Conservation (phyloP, 2,888 invertebrate species). For the Polyommatus iphigenia region DNA sequence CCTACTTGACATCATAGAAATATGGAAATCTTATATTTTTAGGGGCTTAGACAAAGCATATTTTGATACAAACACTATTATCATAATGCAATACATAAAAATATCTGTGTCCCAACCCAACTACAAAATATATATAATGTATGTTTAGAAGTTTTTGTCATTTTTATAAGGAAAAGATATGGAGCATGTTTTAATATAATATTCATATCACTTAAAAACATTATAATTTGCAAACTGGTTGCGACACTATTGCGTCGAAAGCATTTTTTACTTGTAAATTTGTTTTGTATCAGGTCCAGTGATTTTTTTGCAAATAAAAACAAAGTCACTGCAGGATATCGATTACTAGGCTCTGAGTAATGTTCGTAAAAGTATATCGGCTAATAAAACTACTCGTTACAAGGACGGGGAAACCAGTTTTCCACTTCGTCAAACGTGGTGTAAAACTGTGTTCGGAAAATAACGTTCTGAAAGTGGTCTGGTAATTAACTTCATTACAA, state of each 20-base stretch:
- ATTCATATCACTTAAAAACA: background rate
- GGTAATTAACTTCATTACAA: background rate
- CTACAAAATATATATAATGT: background rate
- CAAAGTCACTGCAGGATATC: background rate
- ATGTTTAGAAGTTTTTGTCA: background rate
- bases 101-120: background rate
- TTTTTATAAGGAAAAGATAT: background rate
- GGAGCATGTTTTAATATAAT: background rate
- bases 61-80: too few relatives aligned
- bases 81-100: background rate
- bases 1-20: background rate
- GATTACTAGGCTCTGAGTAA: background rate
- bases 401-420: slow-evolving; percentile 48
- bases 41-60: too few relatives aligned
- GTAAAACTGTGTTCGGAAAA: background rate
- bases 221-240: background rate
- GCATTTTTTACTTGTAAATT: background rate
- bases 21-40: background rate
- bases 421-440: background rate
- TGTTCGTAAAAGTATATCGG: slow-evolving; percentile 28
- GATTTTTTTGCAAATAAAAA: background rate
- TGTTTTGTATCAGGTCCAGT: background rate
- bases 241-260: background rate
- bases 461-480: background rate
- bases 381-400: slow-evolving; percentile 33